These are phyloP conservation scores for Lasius platythorax DNA, from an alignment of 2,888 invertebrate species.

Conservation along the genomic window DNA sequence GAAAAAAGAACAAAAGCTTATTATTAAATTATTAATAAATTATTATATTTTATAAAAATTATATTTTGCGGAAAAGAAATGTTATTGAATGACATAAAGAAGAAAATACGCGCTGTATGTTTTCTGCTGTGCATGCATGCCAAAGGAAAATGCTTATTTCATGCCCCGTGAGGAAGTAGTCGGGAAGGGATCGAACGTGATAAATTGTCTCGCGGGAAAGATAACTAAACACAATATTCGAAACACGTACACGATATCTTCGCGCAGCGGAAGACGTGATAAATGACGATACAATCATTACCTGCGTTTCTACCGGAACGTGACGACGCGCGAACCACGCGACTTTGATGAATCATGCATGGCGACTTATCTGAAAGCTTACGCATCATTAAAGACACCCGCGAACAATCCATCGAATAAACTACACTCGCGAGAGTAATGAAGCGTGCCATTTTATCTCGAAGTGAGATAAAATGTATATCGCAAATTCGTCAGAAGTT, in stretches of 20 bases:
- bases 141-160: slow-evolving; percentile 66
- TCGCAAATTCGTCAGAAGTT: background rate
- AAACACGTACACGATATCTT: slow-evolving; percentile 70
- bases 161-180: slow-evolving; percentile 43
- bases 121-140: slow-evolving; percentile 27
- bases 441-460: background rate
- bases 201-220: slow-evolving; percentile 64
- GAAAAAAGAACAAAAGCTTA: background rate
- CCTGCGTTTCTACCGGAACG: slow-evolving; percentile 59
- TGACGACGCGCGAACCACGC: slow-evolving; percentile 47
- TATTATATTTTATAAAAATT: background rate
- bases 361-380: slow-evolving; percentile 42
- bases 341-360: slow-evolving; percentile 48
- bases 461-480: background rate
- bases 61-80: background rate
- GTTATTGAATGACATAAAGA: background rate
- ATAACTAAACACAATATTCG: slow-evolving; percentile 73
- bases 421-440: background rate
- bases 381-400: slow-evolving; percentile 39
- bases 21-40: background rate
- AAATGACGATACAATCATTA: slow-evolving; percentile 72
- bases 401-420: slow-evolving; percentile 21
- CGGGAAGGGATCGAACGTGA: slow-evolving; percentile 63
- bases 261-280: slow-evolving; percentile 63
- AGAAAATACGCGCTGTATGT: slow-evolving; percentile 26